phyloP scores from a whole-genome alignment of 2,113 vertebrate species.

The Leiothrix lutea region DNA sequence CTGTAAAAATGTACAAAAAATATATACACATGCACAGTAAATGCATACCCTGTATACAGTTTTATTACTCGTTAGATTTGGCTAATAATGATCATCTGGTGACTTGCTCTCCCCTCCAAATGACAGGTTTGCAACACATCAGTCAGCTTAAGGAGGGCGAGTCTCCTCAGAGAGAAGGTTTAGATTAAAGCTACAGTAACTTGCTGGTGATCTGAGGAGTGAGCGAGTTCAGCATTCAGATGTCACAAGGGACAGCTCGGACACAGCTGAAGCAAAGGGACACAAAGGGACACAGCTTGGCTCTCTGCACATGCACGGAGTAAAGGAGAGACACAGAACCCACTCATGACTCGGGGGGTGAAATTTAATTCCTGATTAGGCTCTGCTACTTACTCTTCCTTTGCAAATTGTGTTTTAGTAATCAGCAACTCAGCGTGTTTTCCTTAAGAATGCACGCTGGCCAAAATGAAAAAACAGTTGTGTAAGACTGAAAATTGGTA shows the following conservation, averaged over 20 bases:
- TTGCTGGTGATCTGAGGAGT: constrained; percentile 10
- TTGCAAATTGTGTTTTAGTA: not conserved
- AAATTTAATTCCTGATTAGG: not conserved
- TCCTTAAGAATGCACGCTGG: not conserved
- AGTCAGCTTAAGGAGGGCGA: not conserved
- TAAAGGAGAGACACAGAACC: constrained; percentile 23
- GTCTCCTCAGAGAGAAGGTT: not conserved
- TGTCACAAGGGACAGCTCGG: constrained; percentile 16
- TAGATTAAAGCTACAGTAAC: constrained; percentile 25
- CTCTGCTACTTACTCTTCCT: not conserved
- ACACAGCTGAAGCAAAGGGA: constrained; percentile 25
- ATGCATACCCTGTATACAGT: constrained; percentile 63
- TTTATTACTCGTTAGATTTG: not conserved
- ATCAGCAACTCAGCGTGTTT: not conserved
- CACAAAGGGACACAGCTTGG: not conserved
- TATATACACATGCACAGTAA: constrained; percentile 48
- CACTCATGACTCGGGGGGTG: not conserved
- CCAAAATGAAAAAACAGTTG: not conserved
- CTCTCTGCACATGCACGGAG: not conserved
- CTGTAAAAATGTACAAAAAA: constrained; percentile 75
- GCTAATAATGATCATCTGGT: not conserved
- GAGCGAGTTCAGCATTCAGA: not conserved
- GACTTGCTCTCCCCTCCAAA: not conserved
- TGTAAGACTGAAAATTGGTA: not conserved
- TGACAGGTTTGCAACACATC: not conserved